Conservation (phyloP, 2,888 invertebrate genomes). For the Drosophila anomelani region DNA sequence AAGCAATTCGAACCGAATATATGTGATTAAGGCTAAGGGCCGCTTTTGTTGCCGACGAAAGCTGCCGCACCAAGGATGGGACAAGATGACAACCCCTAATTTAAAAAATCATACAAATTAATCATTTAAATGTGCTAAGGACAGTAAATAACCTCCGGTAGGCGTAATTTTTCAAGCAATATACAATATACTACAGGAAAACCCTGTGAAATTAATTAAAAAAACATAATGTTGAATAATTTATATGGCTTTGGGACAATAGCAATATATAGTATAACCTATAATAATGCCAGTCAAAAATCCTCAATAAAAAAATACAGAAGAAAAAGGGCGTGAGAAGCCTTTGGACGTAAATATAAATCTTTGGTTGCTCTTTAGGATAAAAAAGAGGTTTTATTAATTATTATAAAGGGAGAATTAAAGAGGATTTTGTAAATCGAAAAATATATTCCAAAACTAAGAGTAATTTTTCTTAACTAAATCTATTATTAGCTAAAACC, state of each 20-base stretch:
- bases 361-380: not conserved
- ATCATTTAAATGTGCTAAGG: not conserved
- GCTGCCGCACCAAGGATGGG: constrained; percentile 28
- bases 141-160: not conserved
- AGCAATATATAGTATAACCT: not conserved
- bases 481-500: constrained; percentile 1
- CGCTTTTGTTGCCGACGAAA: constrained; percentile 10
- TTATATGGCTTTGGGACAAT: not conserved
- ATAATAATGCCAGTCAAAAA: not conserved
- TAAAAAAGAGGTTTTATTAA: not conserved
- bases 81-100: constrained; percentile 11
- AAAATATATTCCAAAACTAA: not conserved
- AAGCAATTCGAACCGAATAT: constrained; percentile 42
- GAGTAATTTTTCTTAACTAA: no score
- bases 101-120: not conserved
- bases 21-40: constrained; percentile 64
- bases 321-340: not conserved
- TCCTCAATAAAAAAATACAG: not conserved
- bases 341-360: not conserved
- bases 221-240: not conserved
- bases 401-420: not conserved
- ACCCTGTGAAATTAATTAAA: not conserved
- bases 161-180: not conserved
- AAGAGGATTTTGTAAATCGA: not conserved
- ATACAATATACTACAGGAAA: not conserved